Conservation (phyloP, 30 jellyfish, hydroid and myxozoan genomes). For the Phacellophora camtschatica region DNA sequence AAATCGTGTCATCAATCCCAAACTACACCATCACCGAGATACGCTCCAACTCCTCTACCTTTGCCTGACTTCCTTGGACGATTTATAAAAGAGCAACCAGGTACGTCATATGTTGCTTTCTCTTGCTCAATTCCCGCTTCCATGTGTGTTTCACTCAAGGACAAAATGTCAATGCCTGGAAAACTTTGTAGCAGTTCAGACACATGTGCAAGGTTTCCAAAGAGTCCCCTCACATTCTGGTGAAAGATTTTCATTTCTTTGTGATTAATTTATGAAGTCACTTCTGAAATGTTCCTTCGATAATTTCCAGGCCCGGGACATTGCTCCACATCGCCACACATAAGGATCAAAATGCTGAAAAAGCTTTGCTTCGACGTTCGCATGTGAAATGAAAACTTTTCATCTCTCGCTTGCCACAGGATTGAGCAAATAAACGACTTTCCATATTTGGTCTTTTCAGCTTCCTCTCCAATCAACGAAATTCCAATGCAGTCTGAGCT, state of each 20-base stretch:
- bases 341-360: slow-evolving; percentile 25
- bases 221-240: slow-evolving; percentile 70
- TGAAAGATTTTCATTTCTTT: slow-evolving; percentile 58
- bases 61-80: slow-evolving; percentile 66
- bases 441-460: slow-evolving; percentile 45
- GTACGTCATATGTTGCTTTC: slow-evolving; percentile 41
- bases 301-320: slow-evolving; percentile 62
- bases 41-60: slow-evolving; percentile 76
- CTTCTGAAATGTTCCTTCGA: slow-evolving; percentile 36
- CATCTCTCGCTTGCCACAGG: slow-evolving; percentile 60
- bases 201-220: slow-evolving; percentile 61
- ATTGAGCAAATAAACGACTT: slow-evolving; percentile 32
- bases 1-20: slow-evolving; percentile 58
- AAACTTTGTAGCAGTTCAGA: slow-evolving; percentile 67
- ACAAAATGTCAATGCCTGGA: slow-evolving; percentile 63
- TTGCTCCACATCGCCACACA: slow-evolving; percentile 70
- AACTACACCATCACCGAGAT: slow-evolving; percentile 56
- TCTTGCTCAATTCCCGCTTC: slow-evolving; percentile 59
- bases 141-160: slow-evolving; percentile 65
- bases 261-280: slow-evolving; percentile 21
- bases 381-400: slow-evolving; percentile 28
- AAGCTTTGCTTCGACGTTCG: slow-evolving; percentile 61
- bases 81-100: slow-evolving; percentile 60
- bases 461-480: slow-evolving; percentile 57
- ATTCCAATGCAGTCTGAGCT: slow-evolving; percentile 61